Conservation (phyloP, 2,113 vertebrate genomes). For the Phrynocephalus versicolor region DNA sequence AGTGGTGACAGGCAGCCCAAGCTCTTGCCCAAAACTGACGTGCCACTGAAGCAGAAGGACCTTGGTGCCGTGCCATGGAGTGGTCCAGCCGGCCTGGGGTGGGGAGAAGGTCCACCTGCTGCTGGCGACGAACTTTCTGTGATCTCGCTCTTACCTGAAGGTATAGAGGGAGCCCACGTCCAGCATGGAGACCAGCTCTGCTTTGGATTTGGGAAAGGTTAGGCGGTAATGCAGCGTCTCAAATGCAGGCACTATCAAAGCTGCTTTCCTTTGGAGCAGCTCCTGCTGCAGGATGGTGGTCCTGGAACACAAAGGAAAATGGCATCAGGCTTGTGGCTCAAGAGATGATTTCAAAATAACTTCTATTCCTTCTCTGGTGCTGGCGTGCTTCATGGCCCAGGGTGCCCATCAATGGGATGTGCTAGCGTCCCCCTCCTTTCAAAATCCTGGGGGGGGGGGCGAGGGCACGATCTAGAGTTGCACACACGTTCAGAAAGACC, state of each 20-base stretch:
- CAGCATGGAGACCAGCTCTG: conserved; percentile 93
- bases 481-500: not conserved
- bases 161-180: conserved; percentile 92
- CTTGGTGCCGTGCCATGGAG: no score
- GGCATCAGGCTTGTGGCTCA: not conserved
- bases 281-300: conserved; percentile 87
- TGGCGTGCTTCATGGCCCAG: not conserved
- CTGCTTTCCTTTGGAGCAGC: conserved; percentile 86
- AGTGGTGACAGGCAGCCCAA: no score
- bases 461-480: not conserved
- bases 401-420: not conserved
- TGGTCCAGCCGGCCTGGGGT: no score
- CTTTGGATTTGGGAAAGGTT: conserved; percentile 93
- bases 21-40: no score
- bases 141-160: conserved; percentile 84
- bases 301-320: conserved; percentile 63
- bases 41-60: no score
- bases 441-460: not conserved
- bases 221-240: conserved; percentile 93
- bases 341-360: not conserved
- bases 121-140: fast-evolving
- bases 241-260: conserved; percentile 92
- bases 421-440: not conserved
- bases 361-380: no score
- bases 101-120: no score